Evolutionary conservation across 2,797 vertebrate species (phyloP), one percentile per base, ranked within the genome.

Genomic region (Lepilemur septentrionalis): DNA sequence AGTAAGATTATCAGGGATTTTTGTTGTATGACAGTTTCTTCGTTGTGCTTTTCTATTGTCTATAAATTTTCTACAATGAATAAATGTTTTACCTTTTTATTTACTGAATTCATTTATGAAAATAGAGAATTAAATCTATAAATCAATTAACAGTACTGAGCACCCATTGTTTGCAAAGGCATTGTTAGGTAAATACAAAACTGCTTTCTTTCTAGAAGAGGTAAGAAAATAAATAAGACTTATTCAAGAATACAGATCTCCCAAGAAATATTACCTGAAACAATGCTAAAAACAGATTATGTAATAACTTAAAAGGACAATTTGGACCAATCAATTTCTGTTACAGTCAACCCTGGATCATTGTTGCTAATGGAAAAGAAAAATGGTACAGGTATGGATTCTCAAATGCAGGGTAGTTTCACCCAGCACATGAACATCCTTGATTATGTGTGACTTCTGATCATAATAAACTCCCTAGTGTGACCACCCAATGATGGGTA

Each of bases 271-370:
- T 61, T 80, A 65, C 48, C 72, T 30, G n/a, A 94, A 80, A 83
- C 48, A 91, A 81, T 50, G 67, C 65, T 89, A 89, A 70, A 94
- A 83, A 43, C 7, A 93, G 72, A 93, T 59, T 41, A 96, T 43
- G 22, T 23, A 57, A 57, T 46, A 63, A 91, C 67, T 80, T 75
- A 80, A 7, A 86, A 95, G 90, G 15, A n/a, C 10, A n/a, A 57
- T 61, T 20, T 79, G 22, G 43, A 87, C 41, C 20, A 73, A 73
- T 88, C 18, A 46, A 25, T 93, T 79, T 78, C 65, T 76, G 7
- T 84, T 25, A 80, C 0, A 38, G 22, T 84, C 50, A 76, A 75
- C 41, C 90, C 32, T 50, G 61, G 55, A 70, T 81, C 43, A 38
- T 2, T 12, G 59, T 89, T 67, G 35, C 20, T 13, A 46, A 84